Evolutionary conservation across 2,888 invertebrate species (phyloP), one percentile per base, ranked within the genome.

Genomic region (Pilophorus perplexus): DNA sequence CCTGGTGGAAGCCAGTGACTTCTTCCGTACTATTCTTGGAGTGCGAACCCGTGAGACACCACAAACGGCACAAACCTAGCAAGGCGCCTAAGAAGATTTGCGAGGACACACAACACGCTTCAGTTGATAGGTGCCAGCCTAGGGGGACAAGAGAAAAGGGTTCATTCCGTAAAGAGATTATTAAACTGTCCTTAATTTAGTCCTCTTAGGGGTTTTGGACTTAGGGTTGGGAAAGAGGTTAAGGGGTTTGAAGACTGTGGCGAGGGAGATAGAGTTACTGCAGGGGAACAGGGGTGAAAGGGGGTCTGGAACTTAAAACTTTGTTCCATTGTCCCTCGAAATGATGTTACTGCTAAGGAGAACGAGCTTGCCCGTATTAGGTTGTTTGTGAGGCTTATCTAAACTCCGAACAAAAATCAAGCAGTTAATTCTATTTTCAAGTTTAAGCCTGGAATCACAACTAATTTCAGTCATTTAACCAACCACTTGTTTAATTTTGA

Each of bases 111-210:
- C 2, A n/a, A 25, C 50, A 37, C 54, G 54, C 54, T 55, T 38
- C 25, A 38, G 37, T 55, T 55, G 55, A 54, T 22, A 33, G 20
- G 55, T 12, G 50, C 23, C 55, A 28, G 33, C 33, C 12, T 38
- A 20, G 18, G 20, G 55, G 1, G 33, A 55, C 4, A 10, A 27
- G 38, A 22, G 55, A 20, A 38, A 27, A 18, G 38, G 16, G 37
- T 20, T 55, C 22, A 25, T 22, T 22, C 14, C 2, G 25, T 28
- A 62, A 62, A 48, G 46, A 46, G 62, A 62, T 62, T 44, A 62
- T 62, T 33, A 62, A 62, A 62, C 62, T 38, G 62, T 62, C 22
- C 62, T 62, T 48, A 33, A 62, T 44, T 62, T 62, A 62, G 46
- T 48, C 62, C 46, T 62, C 48, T 62, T 62, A 62, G 37, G 28